Conservation (phyloP, 2,797 vertebrate species). For the Coluber constrictor region DNA sequence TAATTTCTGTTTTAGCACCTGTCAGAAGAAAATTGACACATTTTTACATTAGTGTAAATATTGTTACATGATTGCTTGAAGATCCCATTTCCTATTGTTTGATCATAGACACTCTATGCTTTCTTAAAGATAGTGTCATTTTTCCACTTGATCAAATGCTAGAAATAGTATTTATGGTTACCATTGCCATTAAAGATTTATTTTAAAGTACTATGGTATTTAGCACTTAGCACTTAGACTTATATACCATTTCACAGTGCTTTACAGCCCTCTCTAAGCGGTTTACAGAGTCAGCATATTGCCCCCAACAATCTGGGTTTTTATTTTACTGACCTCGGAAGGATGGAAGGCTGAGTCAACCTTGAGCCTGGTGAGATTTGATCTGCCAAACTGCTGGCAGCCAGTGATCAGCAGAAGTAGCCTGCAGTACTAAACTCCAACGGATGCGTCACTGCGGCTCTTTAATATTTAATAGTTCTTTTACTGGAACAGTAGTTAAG, state of each 20-base stretch:
- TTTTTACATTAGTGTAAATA: neutral
- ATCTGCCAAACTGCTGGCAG: no score
- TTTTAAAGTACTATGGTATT: neutral
- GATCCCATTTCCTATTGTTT: neutral
- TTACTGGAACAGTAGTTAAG: neutral
- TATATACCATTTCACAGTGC: no score
- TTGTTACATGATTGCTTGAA: neutral
- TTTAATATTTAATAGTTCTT: neutral
- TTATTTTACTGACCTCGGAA: no score
- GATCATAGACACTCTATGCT: accelerated
- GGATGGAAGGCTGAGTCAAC: no score
- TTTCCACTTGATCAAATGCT: neutral
- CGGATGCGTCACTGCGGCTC: no score
- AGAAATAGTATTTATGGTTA: neutral
- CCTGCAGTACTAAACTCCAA: no score
- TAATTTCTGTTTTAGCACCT: neutral
- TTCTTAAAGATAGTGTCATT: neutral
- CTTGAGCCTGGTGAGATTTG: no score
- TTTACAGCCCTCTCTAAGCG: no score
- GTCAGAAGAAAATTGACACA: neutral
- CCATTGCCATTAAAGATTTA: neutral
- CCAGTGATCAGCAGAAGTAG: no score
- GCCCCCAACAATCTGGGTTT: no score
- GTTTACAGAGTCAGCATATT: no score
- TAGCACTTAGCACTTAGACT: no score